These are phyloP conservation scores for Condylura cristata DNA, from an alignment of 2,113 vertebrate genomes.

Conservation along the genomic window DNA sequence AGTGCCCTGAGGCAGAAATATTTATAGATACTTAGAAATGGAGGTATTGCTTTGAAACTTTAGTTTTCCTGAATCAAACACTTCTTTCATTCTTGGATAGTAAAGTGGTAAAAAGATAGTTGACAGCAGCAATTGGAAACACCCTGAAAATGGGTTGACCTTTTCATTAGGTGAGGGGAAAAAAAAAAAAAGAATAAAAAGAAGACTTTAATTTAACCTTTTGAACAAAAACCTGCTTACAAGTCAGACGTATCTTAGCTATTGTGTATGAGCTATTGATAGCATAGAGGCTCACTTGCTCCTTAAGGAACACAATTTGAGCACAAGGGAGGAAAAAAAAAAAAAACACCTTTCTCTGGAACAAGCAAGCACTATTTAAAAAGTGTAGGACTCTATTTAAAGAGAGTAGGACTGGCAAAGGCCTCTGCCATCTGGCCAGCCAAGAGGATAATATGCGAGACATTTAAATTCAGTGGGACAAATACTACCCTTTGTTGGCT, in stretches of 20 bases:
- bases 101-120: constrained; percentile 37
- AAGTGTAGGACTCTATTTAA: constrained; percentile 65
- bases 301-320: constrained; percentile 42
- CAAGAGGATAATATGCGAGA: constrained; percentile 64
- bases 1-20: not conserved
- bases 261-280: not conserved
- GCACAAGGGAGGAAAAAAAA: constrained; percentile 20
- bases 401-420: constrained; percentile 59
- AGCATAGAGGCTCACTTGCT: constrained; percentile 8
- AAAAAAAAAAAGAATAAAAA: constrained; percentile 29
- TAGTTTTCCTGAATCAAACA: constrained; percentile 33
- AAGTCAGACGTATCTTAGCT: not conserved
- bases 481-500: constrained; percentile 61
- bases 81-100: constrained; percentile 29
- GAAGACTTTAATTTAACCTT: constrained; percentile 50
- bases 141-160: constrained; percentile 44
- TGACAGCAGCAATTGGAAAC: constrained; percentile 51
- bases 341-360: constrained; percentile 53
- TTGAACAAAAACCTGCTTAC: constrained; percentile 36
- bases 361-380: constrained; percentile 66
- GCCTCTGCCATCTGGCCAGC: constrained; percentile 65
- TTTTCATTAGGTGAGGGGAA: constrained; percentile 63
- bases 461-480: constrained; percentile 68
- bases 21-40: not conserved
- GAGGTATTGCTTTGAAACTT: constrained; percentile 37